Evolutionary conservation across 2,797 vertebrate species (phyloP).

Genomic region (Gorsachius magnificus): DNA sequence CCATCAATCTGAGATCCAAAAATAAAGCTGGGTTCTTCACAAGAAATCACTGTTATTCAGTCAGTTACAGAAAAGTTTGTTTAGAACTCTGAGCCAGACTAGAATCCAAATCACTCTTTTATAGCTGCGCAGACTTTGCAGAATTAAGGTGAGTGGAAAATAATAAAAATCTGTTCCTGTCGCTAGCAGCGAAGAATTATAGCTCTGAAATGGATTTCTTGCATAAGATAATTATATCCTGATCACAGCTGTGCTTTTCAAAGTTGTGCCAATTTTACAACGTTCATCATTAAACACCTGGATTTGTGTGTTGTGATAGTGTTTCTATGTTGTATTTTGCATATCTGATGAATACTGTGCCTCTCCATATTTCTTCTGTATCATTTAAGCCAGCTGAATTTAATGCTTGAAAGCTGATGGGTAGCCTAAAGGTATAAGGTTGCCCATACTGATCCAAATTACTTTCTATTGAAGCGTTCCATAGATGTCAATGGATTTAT

Average conservation of each 20-base stretch:
- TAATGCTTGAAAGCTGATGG: background rate
- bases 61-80: background rate
- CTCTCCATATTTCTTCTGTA: background rate
- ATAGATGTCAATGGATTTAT: background rate
- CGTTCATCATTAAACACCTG: constrained; percentile 6
- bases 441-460: background rate
- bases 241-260: constrained; percentile 24
- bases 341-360: constrained; percentile 8
- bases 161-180: constrained; percentile 12
- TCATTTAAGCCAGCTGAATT: background rate
- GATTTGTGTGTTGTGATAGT: background rate
- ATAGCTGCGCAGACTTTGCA: background rate
- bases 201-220: constrained; percentile 30
- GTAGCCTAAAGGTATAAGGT: constrained; percentile 3
- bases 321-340: background rate
- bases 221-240: constrained; percentile 18
- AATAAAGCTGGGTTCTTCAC: background rate
- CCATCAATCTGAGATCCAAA: background rate
- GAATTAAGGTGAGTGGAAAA: constrained; percentile 33
- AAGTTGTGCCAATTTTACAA: constrained; percentile 19
- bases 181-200: background rate
- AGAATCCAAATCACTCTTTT: background rate
- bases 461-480: background rate
- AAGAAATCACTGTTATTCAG: background rate
- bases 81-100: background rate